These are phyloP conservation scores for Danio albolineatus DNA, from an alignment of 2,797 vertebrate genomes.

Conservation along the genomic window DNA sequence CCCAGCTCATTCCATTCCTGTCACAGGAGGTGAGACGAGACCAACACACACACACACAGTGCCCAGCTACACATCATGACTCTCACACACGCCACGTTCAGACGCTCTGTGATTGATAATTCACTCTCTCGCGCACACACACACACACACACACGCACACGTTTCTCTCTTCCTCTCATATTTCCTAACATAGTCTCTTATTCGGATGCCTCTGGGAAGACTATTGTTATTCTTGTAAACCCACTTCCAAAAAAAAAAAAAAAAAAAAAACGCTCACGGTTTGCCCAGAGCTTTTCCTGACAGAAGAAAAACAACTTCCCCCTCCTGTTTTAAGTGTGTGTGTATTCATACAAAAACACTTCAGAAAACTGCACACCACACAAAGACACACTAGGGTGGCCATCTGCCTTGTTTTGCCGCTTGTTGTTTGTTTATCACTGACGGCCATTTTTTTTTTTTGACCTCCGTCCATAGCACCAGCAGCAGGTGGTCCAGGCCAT, in stretches of 20 bases:
- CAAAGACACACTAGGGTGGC: slow-evolving; percentile 29
- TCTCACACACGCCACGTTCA: slow-evolving; percentile 29
- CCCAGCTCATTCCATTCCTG: slow-evolving; percentile 85
- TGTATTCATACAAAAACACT: not conserved
- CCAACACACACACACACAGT: slow-evolving; percentile 42
- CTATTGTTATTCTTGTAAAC: slow-evolving; percentile 37
- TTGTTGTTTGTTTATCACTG: slow-evolving; percentile 42
- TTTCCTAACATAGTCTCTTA: not conserved
- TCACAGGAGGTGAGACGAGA: slow-evolving; percentile 82
- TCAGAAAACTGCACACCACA: slow-evolving; percentile 14
- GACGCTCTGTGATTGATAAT: slow-evolving; percentile 21
- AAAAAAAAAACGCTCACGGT: slow-evolving; percentile 24
- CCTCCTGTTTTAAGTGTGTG: slow-evolving; percentile 22
- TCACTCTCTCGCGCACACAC: slow-evolving; percentile 1
- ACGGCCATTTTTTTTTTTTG: slow-evolving; percentile 31
- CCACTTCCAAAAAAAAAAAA: slow-evolving; percentile 32
- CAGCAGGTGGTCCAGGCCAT: slow-evolving; percentile 96
- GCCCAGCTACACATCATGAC: slow-evolving; percentile 32
- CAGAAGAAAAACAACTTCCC: slow-evolving; percentile 26
- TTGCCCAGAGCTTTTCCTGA: slow-evolving; percentile 37
- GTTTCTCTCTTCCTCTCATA: slow-evolving; percentile 9
- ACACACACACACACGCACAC: not conserved
- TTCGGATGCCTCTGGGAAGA: slow-evolving; percentile 30
- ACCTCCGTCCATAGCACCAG: slow-evolving; percentile 83
- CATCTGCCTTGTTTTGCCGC: slow-evolving; percentile 38